Percentiles rank a stretch among this genome's conserved stretches.
phyloP scores from a whole-genome alignment of 2,888 invertebrate species.

The Drosophila prostipennis region DNA sequence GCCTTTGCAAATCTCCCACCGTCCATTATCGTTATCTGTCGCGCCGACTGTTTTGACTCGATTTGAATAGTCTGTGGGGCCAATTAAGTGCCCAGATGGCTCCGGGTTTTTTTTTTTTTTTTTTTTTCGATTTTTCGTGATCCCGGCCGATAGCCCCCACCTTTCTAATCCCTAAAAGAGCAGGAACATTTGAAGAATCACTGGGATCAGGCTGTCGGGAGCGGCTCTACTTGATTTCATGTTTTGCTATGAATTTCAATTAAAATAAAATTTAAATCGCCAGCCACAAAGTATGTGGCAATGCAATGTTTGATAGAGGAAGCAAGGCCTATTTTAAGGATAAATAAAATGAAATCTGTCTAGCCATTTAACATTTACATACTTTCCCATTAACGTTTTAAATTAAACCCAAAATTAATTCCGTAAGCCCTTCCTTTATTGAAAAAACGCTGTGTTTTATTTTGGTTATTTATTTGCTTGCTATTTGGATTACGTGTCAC shows the following conservation, averaged over 20 bases:
- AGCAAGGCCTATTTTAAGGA: not conserved
- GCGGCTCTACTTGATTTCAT: not conserved
- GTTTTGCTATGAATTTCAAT: not conserved
- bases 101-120: not conserved
- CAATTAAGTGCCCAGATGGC: constrained; percentile 40
- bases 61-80: constrained; percentile 24
- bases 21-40: constrained; percentile 51
- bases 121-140: constrained; percentile 10
- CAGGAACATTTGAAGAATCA: not conserved
- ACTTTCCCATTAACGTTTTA: no score
- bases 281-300: constrained; percentile 7
- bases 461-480: constrained; percentile 55
- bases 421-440: no score
- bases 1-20: constrained; percentile 46
- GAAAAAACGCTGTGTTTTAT: not conserved
- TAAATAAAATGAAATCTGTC: no score
- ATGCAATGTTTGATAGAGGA: no score
- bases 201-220: not conserved
- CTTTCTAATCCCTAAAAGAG: constrained; percentile 6
- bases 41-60: constrained; percentile 21
- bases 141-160: constrained; percentile 32
- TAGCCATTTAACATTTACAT: no score
- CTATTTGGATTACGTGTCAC: constrained; percentile 56
- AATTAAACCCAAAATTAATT: no score
- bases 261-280: not conserved